Percentiles rank a stretch among this genome's conserved stretches.
Conservation (phyloP, 2,888 invertebrate species). For the Mylabris sibirica region DNA sequence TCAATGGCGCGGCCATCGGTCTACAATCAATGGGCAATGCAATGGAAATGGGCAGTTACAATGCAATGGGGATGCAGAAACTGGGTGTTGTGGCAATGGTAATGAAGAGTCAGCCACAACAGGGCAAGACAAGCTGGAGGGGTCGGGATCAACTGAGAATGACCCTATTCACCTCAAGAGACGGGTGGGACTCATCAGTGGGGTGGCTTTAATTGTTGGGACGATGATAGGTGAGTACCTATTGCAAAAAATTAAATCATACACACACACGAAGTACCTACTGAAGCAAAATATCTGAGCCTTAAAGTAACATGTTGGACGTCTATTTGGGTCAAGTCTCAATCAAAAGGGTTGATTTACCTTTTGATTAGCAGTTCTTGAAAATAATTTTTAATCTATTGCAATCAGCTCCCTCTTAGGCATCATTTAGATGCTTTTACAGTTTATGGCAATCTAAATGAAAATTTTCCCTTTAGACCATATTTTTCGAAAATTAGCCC, state of each 20-base stretch:
- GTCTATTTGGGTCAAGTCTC: too few species aligned
- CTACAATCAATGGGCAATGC: conserved; percentile 56
- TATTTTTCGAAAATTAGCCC: too few species aligned
- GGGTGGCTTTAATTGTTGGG: conserved; percentile 98
- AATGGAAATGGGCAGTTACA: conserved; percentile 40
- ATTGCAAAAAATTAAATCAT: too few species aligned
- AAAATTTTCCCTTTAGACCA: too few species aligned
- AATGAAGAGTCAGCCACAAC: conserved; percentile 65
- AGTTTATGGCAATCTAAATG: too few species aligned
- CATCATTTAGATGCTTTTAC: not conserved
- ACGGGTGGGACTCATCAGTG: conserved; percentile 98
- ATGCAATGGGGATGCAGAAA: conserved; percentile 58
- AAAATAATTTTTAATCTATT: too few species aligned
- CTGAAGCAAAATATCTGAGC: too few species aligned
- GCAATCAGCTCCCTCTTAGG: too few species aligned
- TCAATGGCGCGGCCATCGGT: conserved; percentile 59
- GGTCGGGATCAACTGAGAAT: conserved; percentile 93
- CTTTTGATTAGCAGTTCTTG: too few species aligned
- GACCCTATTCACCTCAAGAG: conserved; percentile 99
- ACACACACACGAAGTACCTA: too few species aligned
- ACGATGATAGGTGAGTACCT: conserved; percentile 94
- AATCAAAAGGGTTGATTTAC: too few species aligned
- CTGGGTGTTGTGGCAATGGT: conserved; percentile 61
- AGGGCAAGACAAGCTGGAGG: conserved; percentile 73
- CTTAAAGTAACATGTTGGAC: too few species aligned